Evolutionary conservation across 2,888 invertebrate species (phyloP), one percentile per base, ranked within the genome.

Genomic region (Panopea generosa): DNA sequence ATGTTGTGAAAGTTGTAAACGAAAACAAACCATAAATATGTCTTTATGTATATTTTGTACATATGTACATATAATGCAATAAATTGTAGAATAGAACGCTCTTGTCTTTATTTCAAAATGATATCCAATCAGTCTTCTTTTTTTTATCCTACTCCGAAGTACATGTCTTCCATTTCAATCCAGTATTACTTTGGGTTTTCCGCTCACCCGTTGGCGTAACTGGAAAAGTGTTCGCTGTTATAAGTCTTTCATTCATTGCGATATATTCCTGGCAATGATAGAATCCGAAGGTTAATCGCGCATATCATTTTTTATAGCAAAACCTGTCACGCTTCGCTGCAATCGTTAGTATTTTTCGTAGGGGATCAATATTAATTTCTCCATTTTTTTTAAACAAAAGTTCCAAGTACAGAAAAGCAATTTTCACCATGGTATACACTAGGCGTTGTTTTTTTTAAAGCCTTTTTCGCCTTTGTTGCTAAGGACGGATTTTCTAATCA

Each of bases 1-100:
- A 33, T 33, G 33, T 33, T 7, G 11, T 33, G 33, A 33, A 3
- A 20, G 3, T 20, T 45, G 45, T 45, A 45, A 45, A 45, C 4
- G 16, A 45, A 45, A 45, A 45, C 45, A 45, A 45, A 40, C 7
- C 40, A 20, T 45, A 45, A 45, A 45, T 45, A n/a, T 45, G 16
- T 45, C 16, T 45, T 45, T 45, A 18, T 20, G 20, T 20, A 45
- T 45, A 9, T 45, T 18, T 45, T 45, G n/a, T 45, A 45, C 16
- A 9, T 20, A 4, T 45, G 16, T 45, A 45, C 4, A 16, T 45
- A 45, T 18, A 18, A 9, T 16, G 16, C 16, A 45, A 45, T 45
- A 20, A 45, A 45, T 9, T 45, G 45, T 45, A 45, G 45, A 45
- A 45, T 9, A 45, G 45, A 45, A 45, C 6, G 20, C 6, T 18